Evolutionary conservation across 2,888 invertebrate species (phyloP).

Genomic region (Synergus umbraculus): DNA sequence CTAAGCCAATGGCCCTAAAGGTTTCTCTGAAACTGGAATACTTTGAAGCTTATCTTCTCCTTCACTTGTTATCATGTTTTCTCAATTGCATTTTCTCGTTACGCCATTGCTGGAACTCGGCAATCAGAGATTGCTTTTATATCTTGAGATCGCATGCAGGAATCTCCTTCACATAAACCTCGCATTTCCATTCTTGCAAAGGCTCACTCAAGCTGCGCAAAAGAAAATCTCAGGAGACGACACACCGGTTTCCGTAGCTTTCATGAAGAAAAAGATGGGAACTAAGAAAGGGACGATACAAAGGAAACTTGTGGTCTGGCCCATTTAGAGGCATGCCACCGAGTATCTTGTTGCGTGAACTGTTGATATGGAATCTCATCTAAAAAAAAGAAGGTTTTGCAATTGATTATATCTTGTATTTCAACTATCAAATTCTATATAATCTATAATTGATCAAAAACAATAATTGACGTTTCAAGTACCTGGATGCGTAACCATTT

Average conservation of each 20-base stretch:
- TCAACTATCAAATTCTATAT: neutral
- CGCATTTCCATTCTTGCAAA: constrained; percentile 9
- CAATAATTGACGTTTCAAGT: neutral
- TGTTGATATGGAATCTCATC: constrained; percentile 26
- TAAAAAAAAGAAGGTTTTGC: neutral
- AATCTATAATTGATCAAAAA: neutral
- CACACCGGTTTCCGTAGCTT: constrained; percentile 36
- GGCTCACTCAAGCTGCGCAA: constrained; percentile 16
- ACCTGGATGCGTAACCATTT: neutral
- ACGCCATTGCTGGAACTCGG: constrained; percentile 10
- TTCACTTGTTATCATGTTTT: constrained; percentile 1
- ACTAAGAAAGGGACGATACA: constrained; percentile 17
- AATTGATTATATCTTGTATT: neutral
- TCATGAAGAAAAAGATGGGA: constrained; percentile 12
- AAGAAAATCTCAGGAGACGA: constrained; percentile 31
- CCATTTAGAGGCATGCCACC: constrained; percentile 30
- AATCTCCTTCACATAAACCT: constrained; percentile 23
- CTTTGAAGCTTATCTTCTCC: neutral
- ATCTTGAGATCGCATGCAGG: constrained; percentile 24
- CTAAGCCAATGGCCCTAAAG: neutral
- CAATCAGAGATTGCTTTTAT: constrained; percentile 21
- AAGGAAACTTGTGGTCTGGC: constrained; percentile 19
- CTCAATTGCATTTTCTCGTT: constrained; percentile 35
- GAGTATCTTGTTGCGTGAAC: constrained; percentile 30
- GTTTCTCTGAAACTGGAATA: neutral